phyloP scores from a whole-genome alignment of 2,113 vertebrate species.

The Ariopsis seemanni region DNA sequence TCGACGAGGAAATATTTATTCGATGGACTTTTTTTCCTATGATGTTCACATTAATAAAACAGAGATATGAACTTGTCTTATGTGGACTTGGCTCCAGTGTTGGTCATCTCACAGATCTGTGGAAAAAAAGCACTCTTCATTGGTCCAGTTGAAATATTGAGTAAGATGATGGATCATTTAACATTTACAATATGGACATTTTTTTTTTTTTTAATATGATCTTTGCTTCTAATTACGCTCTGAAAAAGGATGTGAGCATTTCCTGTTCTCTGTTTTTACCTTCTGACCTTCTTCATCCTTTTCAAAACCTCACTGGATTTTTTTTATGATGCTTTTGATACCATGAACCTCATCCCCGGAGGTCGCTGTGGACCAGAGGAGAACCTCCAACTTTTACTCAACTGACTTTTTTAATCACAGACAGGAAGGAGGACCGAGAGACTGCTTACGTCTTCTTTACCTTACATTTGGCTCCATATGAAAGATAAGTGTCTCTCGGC shows the following conservation, averaged over 20 bases:
- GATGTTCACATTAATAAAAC: conserved; percentile 29
- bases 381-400: not conserved
- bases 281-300: not conserved
- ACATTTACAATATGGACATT: not conserved
- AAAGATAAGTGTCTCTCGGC: not conserved
- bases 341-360: not conserved
- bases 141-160: not conserved
- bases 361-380: conserved; percentile 13
- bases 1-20: conserved; percentile 37
- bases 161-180: not conserved
- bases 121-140: conserved; percentile 20
- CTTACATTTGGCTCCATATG: not conserved
- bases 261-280: not conserved
- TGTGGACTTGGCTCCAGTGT: not conserved
- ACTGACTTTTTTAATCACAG: not conserved
- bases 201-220: not conserved
- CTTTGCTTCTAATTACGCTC: conserved; percentile 16
- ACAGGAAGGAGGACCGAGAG: not conserved
- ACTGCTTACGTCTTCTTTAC: not conserved
- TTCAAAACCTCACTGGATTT: conserved; percentile 4
- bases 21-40: not conserved
- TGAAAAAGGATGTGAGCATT: not conserved
- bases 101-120: conserved; percentile 30
- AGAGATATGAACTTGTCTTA: conserved; percentile 4
- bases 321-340: not conserved